Evolutionary conservation across 2,113 vertebrate species (phyloP).

Genomic region (Spilogale gracilis): DNA sequence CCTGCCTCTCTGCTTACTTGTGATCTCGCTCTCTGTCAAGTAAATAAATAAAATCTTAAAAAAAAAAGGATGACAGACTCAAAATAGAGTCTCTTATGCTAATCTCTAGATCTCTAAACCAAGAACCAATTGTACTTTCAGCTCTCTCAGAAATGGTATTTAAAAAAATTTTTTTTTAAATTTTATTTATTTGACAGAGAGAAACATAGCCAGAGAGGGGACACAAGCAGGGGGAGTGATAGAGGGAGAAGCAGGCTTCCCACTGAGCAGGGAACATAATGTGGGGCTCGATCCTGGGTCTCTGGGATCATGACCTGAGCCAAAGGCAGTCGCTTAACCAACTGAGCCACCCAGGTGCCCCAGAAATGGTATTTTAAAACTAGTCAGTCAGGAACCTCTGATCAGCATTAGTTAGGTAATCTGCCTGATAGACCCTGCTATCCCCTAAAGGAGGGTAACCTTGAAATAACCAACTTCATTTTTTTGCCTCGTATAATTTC

Average conservation of each 20-base stretch:
- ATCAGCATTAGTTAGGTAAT: background rate
- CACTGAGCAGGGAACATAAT: too few relatives aligned
- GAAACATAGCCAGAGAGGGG: too few relatives aligned
- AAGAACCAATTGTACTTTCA: background rate
- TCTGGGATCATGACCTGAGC: too few relatives aligned
- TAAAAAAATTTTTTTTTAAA: background rate
- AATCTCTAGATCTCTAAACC: background rate
- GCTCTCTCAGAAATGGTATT: background rate
- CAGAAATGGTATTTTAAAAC: background rate
- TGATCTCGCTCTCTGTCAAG: too few relatives aligned
- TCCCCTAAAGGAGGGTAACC: background rate
- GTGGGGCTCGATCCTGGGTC: too few relatives aligned
- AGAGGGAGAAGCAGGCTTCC: too few relatives aligned
- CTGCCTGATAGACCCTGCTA: background rate
- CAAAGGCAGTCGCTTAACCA: too few relatives aligned
- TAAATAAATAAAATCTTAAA: too few relatives aligned
- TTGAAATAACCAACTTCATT: background rate
- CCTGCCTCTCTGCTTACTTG: too few relatives aligned
- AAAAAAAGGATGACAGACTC: background rate
- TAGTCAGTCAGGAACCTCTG: background rate
- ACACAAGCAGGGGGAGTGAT: too few relatives aligned
- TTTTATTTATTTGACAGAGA: too few relatives aligned
- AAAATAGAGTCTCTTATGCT: background rate
- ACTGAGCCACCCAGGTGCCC: too few relatives aligned
- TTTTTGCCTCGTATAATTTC: background rate